Evolutionary conservation across 1,140 invertebrate genomes (phyloP).

Genomic region (Dendroctonus valens): DNA sequence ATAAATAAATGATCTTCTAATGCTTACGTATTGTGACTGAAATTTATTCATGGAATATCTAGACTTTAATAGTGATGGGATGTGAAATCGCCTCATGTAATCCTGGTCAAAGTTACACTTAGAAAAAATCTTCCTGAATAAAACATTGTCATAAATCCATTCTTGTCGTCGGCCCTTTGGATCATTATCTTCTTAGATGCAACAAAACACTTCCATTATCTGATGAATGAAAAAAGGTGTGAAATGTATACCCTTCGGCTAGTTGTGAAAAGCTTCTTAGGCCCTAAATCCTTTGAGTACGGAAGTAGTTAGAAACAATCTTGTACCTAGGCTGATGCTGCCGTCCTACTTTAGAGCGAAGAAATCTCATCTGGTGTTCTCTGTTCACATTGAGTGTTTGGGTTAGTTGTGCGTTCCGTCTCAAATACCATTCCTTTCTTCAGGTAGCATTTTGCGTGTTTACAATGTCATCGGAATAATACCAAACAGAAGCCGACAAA

Average conservation of each 20-base stretch:
- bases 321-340: neutral
- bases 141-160: too few relatives aligned
- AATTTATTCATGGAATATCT: too few relatives aligned
- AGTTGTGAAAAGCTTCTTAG: conserved; percentile 10
- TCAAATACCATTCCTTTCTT: neutral
- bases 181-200: conserved; percentile 23
- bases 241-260: conserved; percentile 25
- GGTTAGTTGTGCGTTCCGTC: neutral
- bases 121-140: too few relatives aligned
- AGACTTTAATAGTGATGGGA: too few relatives aligned
- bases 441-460: conserved; percentile 14
- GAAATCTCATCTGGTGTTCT: conserved; percentile 2
- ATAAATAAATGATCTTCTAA: too few relatives aligned
- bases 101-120: too few relatives aligned
- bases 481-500: conserved; percentile 24
- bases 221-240: conserved; percentile 21
- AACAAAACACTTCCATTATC: conserved; percentile 27
- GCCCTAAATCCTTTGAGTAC: conserved; percentile 22
- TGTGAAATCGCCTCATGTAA: too few relatives aligned
- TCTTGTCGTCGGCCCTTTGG: neutral
- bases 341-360: neutral
- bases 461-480: conserved; percentile 5
- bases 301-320: conserved; percentile 12
- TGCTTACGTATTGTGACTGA: too few relatives aligned
- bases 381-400: conserved; percentile 1